Conservation (phyloP, 2,888 invertebrate species). For the Drosophila tanythrix region DNA sequence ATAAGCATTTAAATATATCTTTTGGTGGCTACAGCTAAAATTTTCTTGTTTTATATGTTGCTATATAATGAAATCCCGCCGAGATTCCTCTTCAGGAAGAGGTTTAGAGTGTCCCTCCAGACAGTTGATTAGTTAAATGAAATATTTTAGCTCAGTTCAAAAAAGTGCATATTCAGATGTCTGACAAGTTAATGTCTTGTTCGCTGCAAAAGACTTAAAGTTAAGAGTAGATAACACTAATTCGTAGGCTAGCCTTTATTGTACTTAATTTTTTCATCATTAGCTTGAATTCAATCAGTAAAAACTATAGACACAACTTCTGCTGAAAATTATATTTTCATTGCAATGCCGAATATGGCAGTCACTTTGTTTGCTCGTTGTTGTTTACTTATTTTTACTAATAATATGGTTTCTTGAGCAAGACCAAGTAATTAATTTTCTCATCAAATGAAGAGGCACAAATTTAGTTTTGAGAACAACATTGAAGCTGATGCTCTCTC, state of each 20-base stretch:
- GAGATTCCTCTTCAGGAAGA: background rate
- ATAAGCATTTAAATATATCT: background rate
- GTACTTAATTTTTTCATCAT: background rate
- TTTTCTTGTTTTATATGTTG: background rate
- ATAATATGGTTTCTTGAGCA: background rate
- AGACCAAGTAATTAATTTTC: background rate
- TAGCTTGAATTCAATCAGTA: background rate
- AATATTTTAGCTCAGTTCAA: background rate
- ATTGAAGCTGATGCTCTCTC: background rate
- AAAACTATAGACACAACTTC: background rate
- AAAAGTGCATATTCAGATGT: background rate
- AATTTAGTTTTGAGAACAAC: background rate
- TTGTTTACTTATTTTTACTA: background rate
- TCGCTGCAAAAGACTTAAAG: background rate
- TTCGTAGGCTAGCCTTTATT: background rate
- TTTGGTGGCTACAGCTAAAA: background rate
- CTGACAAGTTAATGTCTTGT: background rate
- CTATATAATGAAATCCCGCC: background rate
- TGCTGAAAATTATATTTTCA: background rate
- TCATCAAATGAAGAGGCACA: slow-evolving; percentile 4
- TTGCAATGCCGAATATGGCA: background rate
- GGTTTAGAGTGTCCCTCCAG: background rate
- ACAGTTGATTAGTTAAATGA: background rate
- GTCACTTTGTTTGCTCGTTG: background rate
- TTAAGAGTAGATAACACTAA: background rate